Percentiles rank a stretch among this genome's conserved stretches.
Evolutionary conservation across 2,888 invertebrate genomes (phyloP).

Genomic region (Apodemia mormo): DNA sequence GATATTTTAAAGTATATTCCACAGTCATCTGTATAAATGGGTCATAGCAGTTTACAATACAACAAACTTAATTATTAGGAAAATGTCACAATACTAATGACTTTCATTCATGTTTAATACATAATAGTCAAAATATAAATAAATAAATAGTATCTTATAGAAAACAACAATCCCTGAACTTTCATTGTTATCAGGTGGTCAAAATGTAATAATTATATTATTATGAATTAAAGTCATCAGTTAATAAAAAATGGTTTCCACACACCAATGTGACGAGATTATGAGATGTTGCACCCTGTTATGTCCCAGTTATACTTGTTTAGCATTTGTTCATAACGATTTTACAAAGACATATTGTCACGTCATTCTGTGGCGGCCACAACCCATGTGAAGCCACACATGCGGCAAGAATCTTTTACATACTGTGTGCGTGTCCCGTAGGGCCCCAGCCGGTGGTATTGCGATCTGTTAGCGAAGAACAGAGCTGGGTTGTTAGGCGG

Average conservation of each 20-base stretch:
- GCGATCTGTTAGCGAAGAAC: slow-evolving; percentile 84
- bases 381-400: slow-evolving; percentile 77
- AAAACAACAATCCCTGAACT: slow-evolving; percentile 39
- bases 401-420: slow-evolving; percentile 76
- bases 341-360: slow-evolving; percentile 54
- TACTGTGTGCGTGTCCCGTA: slow-evolving; percentile 81
- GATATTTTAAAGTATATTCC: slow-evolving; percentile 73
- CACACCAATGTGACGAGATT: slow-evolving; percentile 55
- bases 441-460: slow-evolving; percentile 82
- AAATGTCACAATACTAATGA: slow-evolving; percentile 57
- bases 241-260: slow-evolving; percentile 44
- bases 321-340: slow-evolving; percentile 60
- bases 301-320: slow-evolving; percentile 68
- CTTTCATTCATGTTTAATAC: slow-evolving; percentile 46
- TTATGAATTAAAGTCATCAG: slow-evolving; percentile 55
- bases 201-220: slow-evolving; percentile 37
- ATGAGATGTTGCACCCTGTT: slow-evolving; percentile 60
- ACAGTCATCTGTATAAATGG: slow-evolving; percentile 73
- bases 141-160: slow-evolving; percentile 39
- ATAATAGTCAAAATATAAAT: slow-evolving; percentile 38
- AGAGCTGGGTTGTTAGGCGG: slow-evolving; percentile 80
- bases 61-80: slow-evolving; percentile 50
- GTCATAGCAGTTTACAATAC: slow-evolving; percentile 57
- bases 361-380: slow-evolving; percentile 73
- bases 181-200: slow-evolving; percentile 41